Evolutionary conservation across 2,888 invertebrate species (phyloP).

Genomic region (Cecidostiba fungosa): DNA sequence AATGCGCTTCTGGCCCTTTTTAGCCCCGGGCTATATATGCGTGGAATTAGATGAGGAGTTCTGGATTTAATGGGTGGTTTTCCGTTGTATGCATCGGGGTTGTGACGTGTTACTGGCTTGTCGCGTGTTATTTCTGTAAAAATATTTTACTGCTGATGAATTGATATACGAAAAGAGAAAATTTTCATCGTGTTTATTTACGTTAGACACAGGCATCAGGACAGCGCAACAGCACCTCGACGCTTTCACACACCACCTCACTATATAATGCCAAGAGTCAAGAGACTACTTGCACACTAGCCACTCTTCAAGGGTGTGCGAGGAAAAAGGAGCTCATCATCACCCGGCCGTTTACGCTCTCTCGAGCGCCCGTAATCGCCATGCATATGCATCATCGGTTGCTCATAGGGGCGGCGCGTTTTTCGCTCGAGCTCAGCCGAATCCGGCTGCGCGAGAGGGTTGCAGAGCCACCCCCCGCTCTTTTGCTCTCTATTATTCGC

Average conservation of each 20-base stretch:
- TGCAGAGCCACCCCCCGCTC: slow-evolving; percentile 50
- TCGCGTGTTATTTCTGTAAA: too few species aligned
- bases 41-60: slow-evolving; percentile 17
- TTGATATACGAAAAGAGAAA: neutral
- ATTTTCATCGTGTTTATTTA: too few species aligned
- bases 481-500: slow-evolving; percentile 77
- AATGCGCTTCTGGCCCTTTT: slow-evolving; percentile 29
- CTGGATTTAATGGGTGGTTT: slow-evolving; percentile 35
- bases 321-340: slow-evolving; percentile 51
- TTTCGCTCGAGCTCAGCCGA: slow-evolving; percentile 68
- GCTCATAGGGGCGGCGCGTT: slow-evolving; percentile 52
- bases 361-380: slow-evolving; percentile 41
- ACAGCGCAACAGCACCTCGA: neutral
- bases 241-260: slow-evolving; percentile 43
- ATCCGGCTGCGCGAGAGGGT: slow-evolving; percentile 75
- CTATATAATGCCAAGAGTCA: slow-evolving; percentile 50
- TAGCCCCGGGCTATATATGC: slow-evolving; percentile 4
- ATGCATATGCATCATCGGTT: slow-evolving; percentile 52
- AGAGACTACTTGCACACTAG: slow-evolving; percentile 29
- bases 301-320: neutral
- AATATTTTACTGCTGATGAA: neutral
- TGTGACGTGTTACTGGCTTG: too few species aligned
- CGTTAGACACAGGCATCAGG: too few species aligned
- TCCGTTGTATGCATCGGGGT: neutral
- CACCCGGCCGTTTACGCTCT: slow-evolving; percentile 56